Evolutionary conservation across 2,113 vertebrate species (phyloP), one percentile per base, ranked within the genome.

Genomic region (rat (Rattus norvegicus)): DNA sequence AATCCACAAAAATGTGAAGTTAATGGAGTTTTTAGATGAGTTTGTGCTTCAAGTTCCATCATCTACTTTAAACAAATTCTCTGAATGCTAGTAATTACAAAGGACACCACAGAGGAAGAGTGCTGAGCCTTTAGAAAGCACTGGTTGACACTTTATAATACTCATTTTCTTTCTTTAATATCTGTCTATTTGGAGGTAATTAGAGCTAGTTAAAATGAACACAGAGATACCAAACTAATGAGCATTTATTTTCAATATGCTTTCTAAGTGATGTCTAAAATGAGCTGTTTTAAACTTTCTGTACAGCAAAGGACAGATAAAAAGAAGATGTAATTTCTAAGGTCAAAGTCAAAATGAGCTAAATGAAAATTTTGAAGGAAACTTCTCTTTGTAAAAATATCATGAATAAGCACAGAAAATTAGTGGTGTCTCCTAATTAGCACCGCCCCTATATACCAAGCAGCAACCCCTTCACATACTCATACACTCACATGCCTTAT

Each of bases 191-290:
- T 95, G 52, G 36, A 90, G 39, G 67, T 95, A 88, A 96, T 92
- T 95, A 92, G 22, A 92, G 76, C 19, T 92, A 96, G 95, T 94
- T 96, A 90, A 93, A 96, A 24, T 88, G 63, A 94, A 26, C 63
- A 73, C 56, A 88, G n/a, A 13, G 19, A 86, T 83, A 88, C n/a
- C 63, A 93, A 93, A 92, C 5, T 97, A 94, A 94, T 81, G 75
- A 94, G 39, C 17, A 16, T 43, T 70, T 85, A 43, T 90, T 94
- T 89, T 72, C 11, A 7, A 85, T 97, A 59, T 65, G 65, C 76
- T 97, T 97, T 92, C 72, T 81, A 4, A 93, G 52, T 92, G 14
- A 88, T 92, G 10, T 73, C 47, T 69, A 87, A 97, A 96, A 90
- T 92, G 33, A 84, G 14, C 47, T 61, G 22, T 95, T 92, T 94